These are phyloP conservation scores for Invenusta paracnida DNA, from an alignment of 2,888 invertebrate genomes.

Conservation along the genomic window DNA sequence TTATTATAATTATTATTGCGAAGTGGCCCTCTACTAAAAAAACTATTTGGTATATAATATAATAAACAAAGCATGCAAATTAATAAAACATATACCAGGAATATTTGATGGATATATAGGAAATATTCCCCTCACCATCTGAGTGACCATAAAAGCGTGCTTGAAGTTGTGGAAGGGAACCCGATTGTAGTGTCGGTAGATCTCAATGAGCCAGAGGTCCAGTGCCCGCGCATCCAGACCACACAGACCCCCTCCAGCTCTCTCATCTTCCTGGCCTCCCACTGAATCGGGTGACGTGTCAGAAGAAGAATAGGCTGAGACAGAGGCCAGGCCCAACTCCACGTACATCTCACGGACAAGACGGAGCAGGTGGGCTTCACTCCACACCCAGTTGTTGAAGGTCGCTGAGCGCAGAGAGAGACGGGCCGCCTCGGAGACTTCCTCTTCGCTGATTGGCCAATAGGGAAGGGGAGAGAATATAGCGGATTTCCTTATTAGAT, in stretches of 20 bases:
- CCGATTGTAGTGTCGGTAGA: slow-evolving; percentile 58
- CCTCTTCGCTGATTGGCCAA: background rate
- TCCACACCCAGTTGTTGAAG: slow-evolving; percentile 77
- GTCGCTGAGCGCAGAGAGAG: slow-evolving; percentile 69
- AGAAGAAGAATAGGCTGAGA: slow-evolving; percentile 74
- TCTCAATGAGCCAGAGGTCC: slow-evolving; percentile 54
- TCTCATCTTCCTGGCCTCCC: background rate
- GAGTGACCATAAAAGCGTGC: slow-evolving; percentile 61
- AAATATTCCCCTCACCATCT: slow-evolving; percentile 55
- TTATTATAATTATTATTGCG: too few species aligned
- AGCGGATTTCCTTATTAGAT: too few species aligned
- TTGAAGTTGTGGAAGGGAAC: slow-evolving; percentile 62
- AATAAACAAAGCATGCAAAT: too few species aligned
- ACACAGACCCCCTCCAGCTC: too few species aligned
- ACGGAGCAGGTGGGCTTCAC: slow-evolving; percentile 73
- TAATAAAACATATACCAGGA: too few species aligned
- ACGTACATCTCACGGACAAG: slow-evolving; percentile 76
- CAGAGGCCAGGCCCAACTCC: slow-evolving; percentile 71
- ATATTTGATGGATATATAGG: too few species aligned
- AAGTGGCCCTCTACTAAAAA: too few species aligned
- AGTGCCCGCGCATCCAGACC: slow-evolving; percentile 46
- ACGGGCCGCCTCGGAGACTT: slow-evolving; percentile 67
- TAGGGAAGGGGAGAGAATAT: background rate
- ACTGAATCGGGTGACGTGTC: slow-evolving; percentile 54
- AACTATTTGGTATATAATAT: too few species aligned